Evolutionary conservation across 2,113 vertebrate species (phyloP).

Genomic region (Grammatotria lemairii): DNA sequence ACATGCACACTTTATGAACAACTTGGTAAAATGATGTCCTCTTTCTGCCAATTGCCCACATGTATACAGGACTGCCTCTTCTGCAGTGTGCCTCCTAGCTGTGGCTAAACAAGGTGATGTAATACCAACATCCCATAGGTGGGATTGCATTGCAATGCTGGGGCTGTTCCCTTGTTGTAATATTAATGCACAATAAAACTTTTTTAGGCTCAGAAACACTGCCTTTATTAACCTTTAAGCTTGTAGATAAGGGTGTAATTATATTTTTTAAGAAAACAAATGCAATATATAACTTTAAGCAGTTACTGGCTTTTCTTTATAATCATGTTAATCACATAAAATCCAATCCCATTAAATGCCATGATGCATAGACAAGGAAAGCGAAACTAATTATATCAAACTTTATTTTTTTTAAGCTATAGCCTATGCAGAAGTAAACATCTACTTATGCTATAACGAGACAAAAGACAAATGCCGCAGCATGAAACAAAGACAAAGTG

Average conservation of each 20-base stretch:
- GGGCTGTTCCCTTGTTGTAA: background rate
- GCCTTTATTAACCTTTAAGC: background rate
- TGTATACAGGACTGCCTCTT: background rate
- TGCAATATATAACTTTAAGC: background rate
- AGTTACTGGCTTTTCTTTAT: background rate
- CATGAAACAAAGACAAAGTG: conserved; percentile 6
- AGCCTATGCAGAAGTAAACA: background rate
- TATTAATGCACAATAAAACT: background rate
- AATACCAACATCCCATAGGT: conserved; percentile 42
- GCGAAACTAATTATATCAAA: background rate
- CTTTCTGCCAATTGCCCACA: background rate
- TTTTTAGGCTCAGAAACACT: background rate
- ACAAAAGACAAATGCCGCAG: background rate
- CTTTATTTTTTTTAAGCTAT: background rate
- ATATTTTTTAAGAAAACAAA: background rate
- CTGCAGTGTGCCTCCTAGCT: conserved; percentile 7
- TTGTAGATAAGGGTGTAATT: background rate
- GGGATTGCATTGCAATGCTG: background rate
- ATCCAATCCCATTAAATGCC: background rate
- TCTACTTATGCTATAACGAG: background rate
- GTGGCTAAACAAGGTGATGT: conserved; percentile 36
- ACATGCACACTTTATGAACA: background rate
- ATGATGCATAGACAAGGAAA: background rate
- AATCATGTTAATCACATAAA: background rate
- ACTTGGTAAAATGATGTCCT: background rate